Base-by-base conservation (phyloP, 2,888 invertebrate genomes). In the Ferdinandea cuprea region DNA sequence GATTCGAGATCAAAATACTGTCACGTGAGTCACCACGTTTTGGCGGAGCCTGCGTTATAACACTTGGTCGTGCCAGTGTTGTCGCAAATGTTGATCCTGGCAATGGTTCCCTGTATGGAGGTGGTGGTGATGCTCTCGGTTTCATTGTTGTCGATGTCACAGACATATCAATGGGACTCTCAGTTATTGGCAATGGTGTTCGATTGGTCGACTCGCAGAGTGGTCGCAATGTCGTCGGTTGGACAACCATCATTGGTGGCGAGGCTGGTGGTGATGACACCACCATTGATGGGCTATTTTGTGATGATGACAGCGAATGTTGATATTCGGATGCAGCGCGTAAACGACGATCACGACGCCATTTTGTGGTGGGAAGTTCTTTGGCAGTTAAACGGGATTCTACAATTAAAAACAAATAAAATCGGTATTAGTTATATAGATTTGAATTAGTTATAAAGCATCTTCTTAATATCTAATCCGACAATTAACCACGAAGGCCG, bases 311-410 rank as follows among this genome's bases (percentile, higher is more conserved):
- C 15, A 79, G 32, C 3, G 83, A 83, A 68, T 79, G 61, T 71
- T 76, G 68, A 85, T 91, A 90, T 85, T 90, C 89, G 9, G 85
- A 77, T 54, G 87, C 88, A 4, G 92, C 91, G 1, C 92, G 91
- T 65, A 91, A 90, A 21, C 95, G 92, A 40, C 95, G 92, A 85
- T 95, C 95, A 59, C 95, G 92, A 80, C 95, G 93, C 95, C 95
- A 95, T 91, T 95, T 94, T 65, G 94, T 93, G 6, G 94, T 94
- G 76, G 93, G 92, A 85, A 94, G 90, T 87, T 94, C 94, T 89
- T 94, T 95, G 66, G 92, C 90, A 65, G 89, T 88, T 86, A 91
- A 87, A 76, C 90, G 89, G 85, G 89, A 87, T 87, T 91, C 91
- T 91, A 87, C 21, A 89, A 89, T 7, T 48, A 79, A 86, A 81